These are phyloP conservation scores for Eutolmus rufibarbis DNA, from an alignment of 2,888 invertebrate genomes.

Conservation along the genomic window DNA sequence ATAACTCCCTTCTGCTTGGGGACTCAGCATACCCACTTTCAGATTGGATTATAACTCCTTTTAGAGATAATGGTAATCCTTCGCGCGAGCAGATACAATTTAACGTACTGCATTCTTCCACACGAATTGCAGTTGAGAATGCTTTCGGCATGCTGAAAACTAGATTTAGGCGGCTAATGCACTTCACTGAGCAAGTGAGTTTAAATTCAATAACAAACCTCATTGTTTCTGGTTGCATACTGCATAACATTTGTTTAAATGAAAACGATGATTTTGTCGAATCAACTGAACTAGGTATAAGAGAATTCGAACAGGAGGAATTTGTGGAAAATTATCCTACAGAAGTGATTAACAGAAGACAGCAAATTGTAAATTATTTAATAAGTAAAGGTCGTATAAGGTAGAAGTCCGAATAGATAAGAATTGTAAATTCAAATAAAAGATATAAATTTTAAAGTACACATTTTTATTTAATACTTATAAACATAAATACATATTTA, in stretches of 20 bases:
- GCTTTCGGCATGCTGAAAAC: constrained; percentile 9
- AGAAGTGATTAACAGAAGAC: too few species aligned
- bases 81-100: not conserved
- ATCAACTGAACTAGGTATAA: not conserved
- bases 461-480: too few species aligned
- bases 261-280: not conserved
- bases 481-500: too few species aligned
- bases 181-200: not conserved
- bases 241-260: constrained; percentile 4
- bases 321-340: too few species aligned
- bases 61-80: not conserved
- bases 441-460: too few species aligned
- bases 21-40: constrained; percentile 28
- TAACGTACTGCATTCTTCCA: not conserved
- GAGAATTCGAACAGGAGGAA: not conserved
- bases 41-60: constrained; percentile 18
- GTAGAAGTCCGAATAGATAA: too few species aligned
- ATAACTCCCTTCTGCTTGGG: constrained; percentile 1
- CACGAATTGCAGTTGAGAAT: not conserved
- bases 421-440: too few species aligned
- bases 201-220: not conserved
- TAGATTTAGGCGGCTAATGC: not conserved
- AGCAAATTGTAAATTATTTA: too few species aligned
- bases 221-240: constrained; percentile 11
- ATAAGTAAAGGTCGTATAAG: too few species aligned